phyloP scores from a whole-genome alignment of 2,888 invertebrate genomes.

The Yponomeuta evonymella region DNA sequence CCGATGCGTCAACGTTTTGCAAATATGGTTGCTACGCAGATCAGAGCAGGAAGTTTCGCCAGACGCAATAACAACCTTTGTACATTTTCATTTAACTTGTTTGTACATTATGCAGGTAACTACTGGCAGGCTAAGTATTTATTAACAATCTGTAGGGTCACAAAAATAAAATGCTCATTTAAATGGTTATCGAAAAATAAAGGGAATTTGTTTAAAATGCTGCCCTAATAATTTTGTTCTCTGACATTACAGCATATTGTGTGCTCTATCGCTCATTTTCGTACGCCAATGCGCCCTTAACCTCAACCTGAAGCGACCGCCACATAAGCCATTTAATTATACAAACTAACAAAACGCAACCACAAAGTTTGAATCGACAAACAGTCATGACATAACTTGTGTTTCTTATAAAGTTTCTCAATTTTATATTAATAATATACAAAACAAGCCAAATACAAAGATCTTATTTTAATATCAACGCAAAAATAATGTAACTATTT shows the following conservation, averaged over 20 bases:
- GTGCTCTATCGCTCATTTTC: neutral
- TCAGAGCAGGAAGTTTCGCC: neutral
- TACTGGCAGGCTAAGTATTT: neutral
- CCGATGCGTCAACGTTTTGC: neutral
- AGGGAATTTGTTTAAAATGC: neutral
- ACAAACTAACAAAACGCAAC: constrained; percentile 21
- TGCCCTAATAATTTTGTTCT: neutral
- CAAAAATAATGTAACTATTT: constrained; percentile 31
- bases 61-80: constrained; percentile 1
- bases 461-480: constrained; percentile 36
- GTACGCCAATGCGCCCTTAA: neutral
- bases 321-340: neutral
- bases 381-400: too few species aligned
- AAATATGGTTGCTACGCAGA: neutral
- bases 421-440: constrained; percentile 22
- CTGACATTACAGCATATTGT: neutral
- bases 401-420: too few species aligned
- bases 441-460: constrained; percentile 31
- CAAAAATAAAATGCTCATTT: neutral
- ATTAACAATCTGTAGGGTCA: neutral
- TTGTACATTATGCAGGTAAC: constrained; percentile 16
- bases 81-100: constrained; percentile 10
- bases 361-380: too few species aligned
- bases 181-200: neutral
- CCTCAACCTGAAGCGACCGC: neutral